Evolutionary conservation across 2,888 invertebrate species (phyloP).

Genomic region (Meta bourneti): DNA sequence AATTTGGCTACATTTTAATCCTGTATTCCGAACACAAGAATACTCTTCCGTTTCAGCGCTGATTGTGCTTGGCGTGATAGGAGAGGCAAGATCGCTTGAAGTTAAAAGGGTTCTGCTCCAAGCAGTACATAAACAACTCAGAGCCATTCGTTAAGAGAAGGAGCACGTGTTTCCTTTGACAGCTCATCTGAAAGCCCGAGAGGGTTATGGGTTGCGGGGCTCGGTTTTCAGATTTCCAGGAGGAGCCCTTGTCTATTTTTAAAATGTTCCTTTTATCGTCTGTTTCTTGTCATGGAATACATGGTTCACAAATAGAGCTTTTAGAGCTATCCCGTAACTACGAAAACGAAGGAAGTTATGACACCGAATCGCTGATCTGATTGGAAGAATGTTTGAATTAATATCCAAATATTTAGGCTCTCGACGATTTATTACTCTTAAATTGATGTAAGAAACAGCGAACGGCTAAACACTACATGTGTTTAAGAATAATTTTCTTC

Average conservation of each 20-base stretch:
- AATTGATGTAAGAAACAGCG: too few species aligned
- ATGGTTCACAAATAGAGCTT: constrained; percentile 30
- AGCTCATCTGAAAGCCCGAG: constrained; percentile 36
- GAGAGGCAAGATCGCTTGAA: background rate
- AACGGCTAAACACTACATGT: too few species aligned
- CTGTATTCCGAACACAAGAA: background rate
- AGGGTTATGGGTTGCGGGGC: background rate
- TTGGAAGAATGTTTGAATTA: background rate
- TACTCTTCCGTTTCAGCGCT: background rate
- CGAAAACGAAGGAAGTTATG: constrained; percentile 13
- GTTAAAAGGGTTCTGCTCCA: constrained; percentile 3
- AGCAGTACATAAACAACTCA: constrained; percentile 47
- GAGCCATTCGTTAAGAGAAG: constrained; percentile 9
- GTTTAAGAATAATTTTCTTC: too few species aligned
- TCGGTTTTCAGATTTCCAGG: constrained; percentile 29
- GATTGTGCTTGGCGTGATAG: background rate
- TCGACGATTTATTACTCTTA: too few species aligned
- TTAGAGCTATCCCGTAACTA: background rate
- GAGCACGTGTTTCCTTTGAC: constrained; percentile 55
- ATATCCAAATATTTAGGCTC: background rate
- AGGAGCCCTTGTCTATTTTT: constrained; percentile 25
- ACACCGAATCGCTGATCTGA: background rate
- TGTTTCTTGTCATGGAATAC: constrained; percentile 46
- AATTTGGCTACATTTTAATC: background rate
- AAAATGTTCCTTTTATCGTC: constrained; percentile 16